A percentile compares a stretch with the other conserved stretches of the same genome.
These are phyloP conservation scores for Venusia cambrica DNA, from an alignment of 2,888 invertebrate species.

Conservation along the genomic window DNA sequence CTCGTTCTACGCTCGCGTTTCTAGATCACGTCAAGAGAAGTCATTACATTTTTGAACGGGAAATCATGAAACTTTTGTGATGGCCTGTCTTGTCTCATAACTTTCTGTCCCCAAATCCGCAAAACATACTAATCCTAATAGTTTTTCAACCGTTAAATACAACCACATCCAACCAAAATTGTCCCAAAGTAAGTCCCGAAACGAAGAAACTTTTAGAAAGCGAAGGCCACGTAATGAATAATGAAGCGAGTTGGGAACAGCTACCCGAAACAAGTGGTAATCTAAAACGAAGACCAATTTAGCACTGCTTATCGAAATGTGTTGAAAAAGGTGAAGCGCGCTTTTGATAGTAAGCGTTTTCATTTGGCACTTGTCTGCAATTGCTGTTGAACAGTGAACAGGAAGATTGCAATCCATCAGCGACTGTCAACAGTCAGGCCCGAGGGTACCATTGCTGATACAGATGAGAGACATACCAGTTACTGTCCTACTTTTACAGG, in stretches of 20 bases:
- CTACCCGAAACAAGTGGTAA: conserved; percentile 7
- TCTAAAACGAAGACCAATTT: conserved; percentile 5
- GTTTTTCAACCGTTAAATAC: conserved; percentile 16
- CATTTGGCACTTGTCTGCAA: conserved; percentile 5
- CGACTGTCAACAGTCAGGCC: conserved; percentile 23
- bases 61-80: too few species aligned
- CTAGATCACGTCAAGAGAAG: too few species aligned
- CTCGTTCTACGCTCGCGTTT: too few species aligned
- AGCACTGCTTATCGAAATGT: background rate
- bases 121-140: conserved; percentile 10
- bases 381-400: conserved; percentile 11
- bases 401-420: conserved; percentile 27
- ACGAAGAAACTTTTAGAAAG: conserved; percentile 37
- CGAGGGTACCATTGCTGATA: conserved; percentile 20
- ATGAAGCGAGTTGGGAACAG: conserved; percentile 54
- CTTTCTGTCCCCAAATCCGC: conserved; percentile 7
- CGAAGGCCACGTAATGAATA: conserved; percentile 56
- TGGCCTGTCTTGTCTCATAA: background rate
- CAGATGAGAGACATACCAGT: conserved; percentile 16
- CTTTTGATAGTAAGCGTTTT: background rate
- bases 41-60: too few species aligned
- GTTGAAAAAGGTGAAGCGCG: background rate
- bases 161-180: conserved; percentile 19
- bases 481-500: conserved; percentile 14
- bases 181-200: conserved; percentile 21